Conservation (phyloP, 2,113 vertebrate species). For the Bos javanicus region DNA sequence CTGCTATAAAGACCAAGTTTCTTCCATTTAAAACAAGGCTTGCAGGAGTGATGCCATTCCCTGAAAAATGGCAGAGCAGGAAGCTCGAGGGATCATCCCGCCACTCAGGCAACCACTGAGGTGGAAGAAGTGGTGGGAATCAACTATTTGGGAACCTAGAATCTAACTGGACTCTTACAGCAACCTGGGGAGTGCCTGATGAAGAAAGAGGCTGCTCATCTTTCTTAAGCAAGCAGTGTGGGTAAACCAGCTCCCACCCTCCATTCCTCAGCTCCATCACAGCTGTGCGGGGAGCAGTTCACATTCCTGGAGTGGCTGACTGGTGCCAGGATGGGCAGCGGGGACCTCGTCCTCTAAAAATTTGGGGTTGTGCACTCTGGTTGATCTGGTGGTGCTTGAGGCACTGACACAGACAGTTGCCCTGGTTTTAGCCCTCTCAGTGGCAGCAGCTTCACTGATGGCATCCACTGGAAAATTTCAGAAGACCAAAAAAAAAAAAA, state of each 20-base stretch:
- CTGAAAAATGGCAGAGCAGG: background rate
- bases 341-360: background rate
- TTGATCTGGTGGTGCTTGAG: background rate
- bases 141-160: background rate
- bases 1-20: background rate
- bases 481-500: background rate
- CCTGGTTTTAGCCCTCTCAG: background rate
- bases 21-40: background rate
- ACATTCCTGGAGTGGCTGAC: fast-evolving
- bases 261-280: background rate
- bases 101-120: background rate
- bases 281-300: background rate
- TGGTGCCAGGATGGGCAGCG: background rate
- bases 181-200: fast-evolving
- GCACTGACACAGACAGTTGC: background rate
- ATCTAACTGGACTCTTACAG: fast-evolving
- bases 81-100: background rate
- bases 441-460: background rate
- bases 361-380: background rate
- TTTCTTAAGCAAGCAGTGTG: no score
- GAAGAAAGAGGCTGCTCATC: background rate
- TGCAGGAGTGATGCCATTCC: background rate
- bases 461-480: background rate
- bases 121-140: background rate
- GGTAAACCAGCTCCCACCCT: background rate